A percentile compares a stretch with the other conserved stretches of the same genome.
Conservation (phyloP, 2,888 invertebrate species). For the Pasiphila rectangulata region DNA sequence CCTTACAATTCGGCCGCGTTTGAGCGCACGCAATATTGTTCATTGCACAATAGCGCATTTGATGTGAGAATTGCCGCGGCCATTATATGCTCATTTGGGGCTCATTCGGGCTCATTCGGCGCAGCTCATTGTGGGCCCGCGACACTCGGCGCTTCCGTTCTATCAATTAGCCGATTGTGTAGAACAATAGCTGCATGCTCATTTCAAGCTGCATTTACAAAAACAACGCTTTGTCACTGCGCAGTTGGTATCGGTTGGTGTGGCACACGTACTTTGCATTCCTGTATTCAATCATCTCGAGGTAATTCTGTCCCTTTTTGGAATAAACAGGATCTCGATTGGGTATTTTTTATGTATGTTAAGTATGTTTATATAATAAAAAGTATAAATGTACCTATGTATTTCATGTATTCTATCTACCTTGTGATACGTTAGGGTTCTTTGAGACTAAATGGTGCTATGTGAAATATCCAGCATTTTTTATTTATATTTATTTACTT, state of each 20-base stretch:
- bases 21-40: slow-evolving; percentile 54
- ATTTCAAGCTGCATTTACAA: slow-evolving; percentile 20
- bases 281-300: too few relatives aligned
- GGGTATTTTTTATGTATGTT: too few relatives aligned
- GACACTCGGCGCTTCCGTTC: slow-evolving; percentile 65
- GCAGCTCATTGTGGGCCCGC: slow-evolving; percentile 35
- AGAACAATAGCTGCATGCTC: slow-evolving; percentile 28
- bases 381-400: too few relatives aligned
- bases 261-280: background rate
- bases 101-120: slow-evolving; percentile 43
- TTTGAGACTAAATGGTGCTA: too few relatives aligned
- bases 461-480: too few relatives aligned
- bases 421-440: too few relatives aligned
- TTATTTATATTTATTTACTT: too few relatives aligned
- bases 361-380: too few relatives aligned
- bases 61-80: slow-evolving; percentile 50
- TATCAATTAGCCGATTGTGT: slow-evolving; percentile 58
- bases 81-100: slow-evolving; percentile 71
- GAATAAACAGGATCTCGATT: too few relatives aligned
- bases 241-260: background rate
- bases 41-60: slow-evolving; percentile 47
- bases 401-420: too few relatives aligned
- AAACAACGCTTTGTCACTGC: slow-evolving; percentile 12
- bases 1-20: slow-evolving; percentile 62
- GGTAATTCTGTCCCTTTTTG: too few relatives aligned